Percentiles rank a stretch among this genome's conserved stretches.
phyloP scores from a whole-genome alignment of 2,113 vertebrate genomes.

The Carassius gibelio region DNA sequence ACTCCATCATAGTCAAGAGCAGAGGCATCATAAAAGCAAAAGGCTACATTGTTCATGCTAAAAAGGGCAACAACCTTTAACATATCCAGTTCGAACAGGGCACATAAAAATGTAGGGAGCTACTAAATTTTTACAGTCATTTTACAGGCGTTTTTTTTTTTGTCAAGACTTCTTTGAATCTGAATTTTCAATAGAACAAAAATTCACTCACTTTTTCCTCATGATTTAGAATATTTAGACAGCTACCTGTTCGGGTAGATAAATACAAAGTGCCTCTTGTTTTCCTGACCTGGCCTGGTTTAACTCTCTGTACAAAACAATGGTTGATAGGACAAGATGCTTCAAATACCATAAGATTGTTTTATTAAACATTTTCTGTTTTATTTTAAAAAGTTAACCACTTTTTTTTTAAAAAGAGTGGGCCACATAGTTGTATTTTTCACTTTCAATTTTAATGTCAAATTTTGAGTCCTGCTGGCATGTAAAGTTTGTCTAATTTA shows the following conservation, averaged over 20 bases:
- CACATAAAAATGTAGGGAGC: not conserved
- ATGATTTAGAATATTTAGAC: conserved; percentile 1
- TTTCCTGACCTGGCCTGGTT: not conserved
- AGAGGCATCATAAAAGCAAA: conserved; percentile 98
- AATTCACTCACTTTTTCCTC: not conserved
- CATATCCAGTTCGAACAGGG: not conserved
- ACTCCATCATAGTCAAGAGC: conserved; percentile 96
- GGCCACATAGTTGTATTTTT: not conserved
- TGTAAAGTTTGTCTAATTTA: conserved; percentile 32
- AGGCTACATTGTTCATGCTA: conserved; percentile 93
- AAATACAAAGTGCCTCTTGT: conserved; percentile 26
- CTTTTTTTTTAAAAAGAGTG: not conserved
- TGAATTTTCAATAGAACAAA: not conserved
- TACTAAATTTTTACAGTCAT: not conserved
- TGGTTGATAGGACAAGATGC: not conserved
- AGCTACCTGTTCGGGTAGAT: not conserved
- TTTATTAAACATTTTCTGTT: not conserved
- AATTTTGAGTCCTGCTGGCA: conserved; percentile 8
- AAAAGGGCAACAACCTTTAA: conserved; percentile 75
- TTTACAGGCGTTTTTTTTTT: not conserved
- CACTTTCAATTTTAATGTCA: conserved; percentile 2
- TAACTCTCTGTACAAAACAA: not conserved
- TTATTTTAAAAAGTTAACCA: conserved; percentile 16
- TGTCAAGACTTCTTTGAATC: not conserved
- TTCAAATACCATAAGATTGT: not conserved